A percentile compares a stretch with the other conserved stretches of the same genome.
Evolutionary conservation across 2,797 vertebrate species (phyloP).

Genomic region (Argentina silus): DNA sequence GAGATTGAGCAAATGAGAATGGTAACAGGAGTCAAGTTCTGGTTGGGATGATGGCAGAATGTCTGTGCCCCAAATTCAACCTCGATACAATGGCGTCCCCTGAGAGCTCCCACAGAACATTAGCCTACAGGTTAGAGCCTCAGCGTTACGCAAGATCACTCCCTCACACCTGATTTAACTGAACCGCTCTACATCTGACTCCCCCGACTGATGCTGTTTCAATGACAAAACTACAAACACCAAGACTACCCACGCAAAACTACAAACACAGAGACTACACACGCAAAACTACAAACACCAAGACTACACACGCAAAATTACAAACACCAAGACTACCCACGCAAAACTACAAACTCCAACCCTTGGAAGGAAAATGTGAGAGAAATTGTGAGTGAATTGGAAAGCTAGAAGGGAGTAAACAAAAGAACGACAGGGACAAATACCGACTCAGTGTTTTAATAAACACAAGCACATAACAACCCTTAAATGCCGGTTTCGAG

Average conservation of each 20-base stretch:
- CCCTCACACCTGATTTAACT: slow-evolving; percentile 53
- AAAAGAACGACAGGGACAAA: not conserved
- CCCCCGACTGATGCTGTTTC: not conserved
- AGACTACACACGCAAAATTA: not conserved
- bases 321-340: not conserved
- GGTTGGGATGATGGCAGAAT: not conserved
- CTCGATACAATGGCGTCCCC: not conserved
- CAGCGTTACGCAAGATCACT: slow-evolving; percentile 60
- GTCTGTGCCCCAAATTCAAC: not conserved
- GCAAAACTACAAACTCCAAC: not conserved
- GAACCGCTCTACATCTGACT: slow-evolving; percentile 8
- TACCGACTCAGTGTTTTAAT: slow-evolving; percentile 10
- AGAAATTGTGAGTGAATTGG: not conserved
- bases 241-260: not conserved
- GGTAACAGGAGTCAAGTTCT: not conserved
- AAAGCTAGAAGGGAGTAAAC: not conserved
- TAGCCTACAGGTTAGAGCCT: slow-evolving; percentile 36
- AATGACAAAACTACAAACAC: not conserved
- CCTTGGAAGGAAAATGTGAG: not conserved
- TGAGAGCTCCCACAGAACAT: slow-evolving; percentile 21
- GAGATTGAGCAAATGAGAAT: no score
- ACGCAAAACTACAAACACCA: not conserved
- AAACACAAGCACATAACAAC: slow-evolving; percentile 29
- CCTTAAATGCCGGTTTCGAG: slow-evolving; percentile 17
- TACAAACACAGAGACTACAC: not conserved